These are phyloP conservation scores for Galeopterus variegatus DNA, from an alignment of 2,113 vertebrate genomes.

Conservation along the genomic window DNA sequence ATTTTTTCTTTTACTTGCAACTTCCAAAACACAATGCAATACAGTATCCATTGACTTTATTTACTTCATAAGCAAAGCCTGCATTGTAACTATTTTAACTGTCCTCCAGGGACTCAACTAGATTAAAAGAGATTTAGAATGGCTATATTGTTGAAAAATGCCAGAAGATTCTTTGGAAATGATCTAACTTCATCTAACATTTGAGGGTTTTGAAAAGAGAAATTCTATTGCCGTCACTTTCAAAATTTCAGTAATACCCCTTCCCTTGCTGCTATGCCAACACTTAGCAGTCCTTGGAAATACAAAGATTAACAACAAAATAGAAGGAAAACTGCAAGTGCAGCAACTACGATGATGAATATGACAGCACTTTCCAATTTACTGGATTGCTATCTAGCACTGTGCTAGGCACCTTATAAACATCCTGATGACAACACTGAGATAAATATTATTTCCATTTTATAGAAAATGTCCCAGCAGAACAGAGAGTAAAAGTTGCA, in stretches of 20 bases:
- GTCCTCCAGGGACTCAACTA: conserved; percentile 6
- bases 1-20: conserved; percentile 31
- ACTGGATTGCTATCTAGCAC: not conserved
- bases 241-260: not conserved
- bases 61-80: not conserved
- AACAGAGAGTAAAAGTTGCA: not conserved
- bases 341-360: not conserved
- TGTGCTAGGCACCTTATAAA: not conserved
- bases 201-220: not conserved
- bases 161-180: fast-evolving
- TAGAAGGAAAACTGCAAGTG: not conserved
- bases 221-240: not conserved
- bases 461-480: not conserved
- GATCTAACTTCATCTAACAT: not conserved
- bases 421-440: too few relatives aligned
- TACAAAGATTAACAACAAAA: not conserved
- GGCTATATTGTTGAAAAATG: not conserved
- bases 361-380: not conserved
- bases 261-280: not conserved
- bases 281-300: not conserved
- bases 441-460: not conserved
- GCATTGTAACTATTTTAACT: not conserved
- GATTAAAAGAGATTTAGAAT: conserved; percentile 28
- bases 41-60: not conserved
- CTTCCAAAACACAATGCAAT: not conserved